phyloP scores from a whole-genome alignment of 2,113 vertebrate genomes.

The Cyprinus carpio region DNA sequence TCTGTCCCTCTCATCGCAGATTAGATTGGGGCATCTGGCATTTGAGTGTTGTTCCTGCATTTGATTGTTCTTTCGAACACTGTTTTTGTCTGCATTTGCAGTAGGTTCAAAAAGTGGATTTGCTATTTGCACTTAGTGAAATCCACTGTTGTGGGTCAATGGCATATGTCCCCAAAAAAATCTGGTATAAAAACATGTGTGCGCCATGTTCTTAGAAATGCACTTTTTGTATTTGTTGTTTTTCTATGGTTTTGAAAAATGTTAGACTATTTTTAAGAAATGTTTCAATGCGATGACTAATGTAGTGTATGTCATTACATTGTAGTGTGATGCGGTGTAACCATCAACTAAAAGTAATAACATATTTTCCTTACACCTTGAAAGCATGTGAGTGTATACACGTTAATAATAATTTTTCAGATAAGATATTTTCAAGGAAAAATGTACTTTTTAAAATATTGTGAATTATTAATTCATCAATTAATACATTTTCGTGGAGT shows the following conservation, averaged over 20 bases:
- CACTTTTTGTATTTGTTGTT: background rate
- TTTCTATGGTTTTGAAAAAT: background rate
- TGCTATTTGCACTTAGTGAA: background rate
- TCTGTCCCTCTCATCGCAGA: background rate
- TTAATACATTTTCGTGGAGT: background rate
- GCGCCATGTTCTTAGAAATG: background rate
- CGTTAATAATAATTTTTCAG: background rate
- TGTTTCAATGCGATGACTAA: background rate
- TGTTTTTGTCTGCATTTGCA: background rate
- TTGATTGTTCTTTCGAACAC: background rate
- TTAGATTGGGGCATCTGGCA: background rate
- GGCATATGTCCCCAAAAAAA: background rate
- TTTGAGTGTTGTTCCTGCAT: too few species aligned
- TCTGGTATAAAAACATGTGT: background rate
- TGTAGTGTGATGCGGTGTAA: background rate
- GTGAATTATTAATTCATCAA: background rate
- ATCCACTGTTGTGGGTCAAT: background rate
- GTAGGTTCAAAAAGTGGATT: slow-evolving; percentile 6
- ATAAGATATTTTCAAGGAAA: background rate
- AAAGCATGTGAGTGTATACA: background rate
- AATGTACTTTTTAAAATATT: too few species aligned
- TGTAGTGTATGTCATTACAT: too few species aligned
- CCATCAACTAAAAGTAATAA: background rate
- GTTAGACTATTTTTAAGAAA: background rate
- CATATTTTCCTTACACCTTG: background rate